Evolutionary conservation across 2,888 invertebrate genomes (phyloP).

Genomic region (Drosophila paracracens): DNA sequence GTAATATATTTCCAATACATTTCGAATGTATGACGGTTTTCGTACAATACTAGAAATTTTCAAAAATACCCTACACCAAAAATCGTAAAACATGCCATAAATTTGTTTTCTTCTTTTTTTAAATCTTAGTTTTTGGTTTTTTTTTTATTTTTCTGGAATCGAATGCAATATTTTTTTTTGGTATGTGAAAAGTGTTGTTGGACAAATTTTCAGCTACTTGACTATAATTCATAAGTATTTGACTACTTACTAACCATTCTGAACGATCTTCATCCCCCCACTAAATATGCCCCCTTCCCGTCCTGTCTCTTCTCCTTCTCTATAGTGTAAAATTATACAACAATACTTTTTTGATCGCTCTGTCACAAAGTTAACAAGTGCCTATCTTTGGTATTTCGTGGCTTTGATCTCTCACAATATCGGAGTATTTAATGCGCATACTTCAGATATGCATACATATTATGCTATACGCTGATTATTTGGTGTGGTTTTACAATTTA

Average conservation of each 20-base stretch:
- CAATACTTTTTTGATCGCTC: conserved; percentile 49
- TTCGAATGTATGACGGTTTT: conserved; percentile 61
- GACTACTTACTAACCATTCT: conserved; percentile 39
- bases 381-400: conserved; percentile 50
- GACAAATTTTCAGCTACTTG: conserved; percentile 55
- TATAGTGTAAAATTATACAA: conserved; percentile 58
- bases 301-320: background rate
- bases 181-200: conserved; percentile 37
- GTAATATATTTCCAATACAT: conserved; percentile 58
- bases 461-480: conserved; percentile 41
- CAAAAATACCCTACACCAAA: conserved; percentile 49
- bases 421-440: conserved; percentile 40
- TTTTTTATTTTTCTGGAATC: conserved; percentile 11
- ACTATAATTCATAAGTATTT: conserved; percentile 43
- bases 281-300: background rate
- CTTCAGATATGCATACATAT: conserved; percentile 45
- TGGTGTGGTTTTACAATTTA: conserved; percentile 48
- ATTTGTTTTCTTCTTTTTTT: conserved; percentile 2
- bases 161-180: conserved; percentile 12
- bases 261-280: conserved; percentile 23
- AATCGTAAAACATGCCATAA: conserved; percentile 35
- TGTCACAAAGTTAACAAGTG: conserved; percentile 64
- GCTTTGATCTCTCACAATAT: conserved; percentile 32
- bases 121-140: conserved; percentile 10
- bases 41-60: conserved; percentile 44